Evolutionary conservation across 2,888 invertebrate genomes (phyloP), one percentile per base, ranked within the genome.

Genomic region (Troides oblongomaculatus): DNA sequence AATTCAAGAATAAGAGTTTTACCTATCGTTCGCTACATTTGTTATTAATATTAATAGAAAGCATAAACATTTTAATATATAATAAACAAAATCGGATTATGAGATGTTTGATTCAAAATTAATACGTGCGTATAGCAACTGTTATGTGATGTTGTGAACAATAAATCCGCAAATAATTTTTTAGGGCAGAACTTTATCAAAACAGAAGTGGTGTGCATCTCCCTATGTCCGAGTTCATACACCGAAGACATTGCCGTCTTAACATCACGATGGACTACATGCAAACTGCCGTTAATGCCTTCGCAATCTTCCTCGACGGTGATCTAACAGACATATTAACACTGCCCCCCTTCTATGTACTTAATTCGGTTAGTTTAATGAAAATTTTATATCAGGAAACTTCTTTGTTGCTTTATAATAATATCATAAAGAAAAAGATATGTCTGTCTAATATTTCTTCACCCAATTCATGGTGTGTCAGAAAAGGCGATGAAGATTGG

Each of bases 221-320:
- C 7, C 83, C 88, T 0, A 71, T 78, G 50, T 2, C 74, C 1
- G 84, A 85, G 71, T 79, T 80, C 43, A 68, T 90, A 57, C 85
- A 88, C 68, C 77, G 76, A 0, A 86, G 84, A 0, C 84, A 88
- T 69, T 80, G 79, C 60, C 73, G 74, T 64, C 80, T 92, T 60
- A 81, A 80, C 17, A 53, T 85, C 12, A 88, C 84, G 0, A 73
- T 71, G 1, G 92, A 92, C 72, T 81, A 78, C 71, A 88, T 92
- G 91, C 92, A 92, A 77, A 92, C 90, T 0, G 92, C 92, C 0
- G 79, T 91, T 0, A 80, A 92, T 43, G 92, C 92, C 10, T 91
- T 92, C 75, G 78, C 84, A 18, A 90, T 92, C 56, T 78, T 92
- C 10, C 74, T 86, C 1, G 73, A 82, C 0, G 91, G 92, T 7